Conservation (phyloP, 1,140 invertebrate species). For the Centruroides sculpturatus region DNA sequence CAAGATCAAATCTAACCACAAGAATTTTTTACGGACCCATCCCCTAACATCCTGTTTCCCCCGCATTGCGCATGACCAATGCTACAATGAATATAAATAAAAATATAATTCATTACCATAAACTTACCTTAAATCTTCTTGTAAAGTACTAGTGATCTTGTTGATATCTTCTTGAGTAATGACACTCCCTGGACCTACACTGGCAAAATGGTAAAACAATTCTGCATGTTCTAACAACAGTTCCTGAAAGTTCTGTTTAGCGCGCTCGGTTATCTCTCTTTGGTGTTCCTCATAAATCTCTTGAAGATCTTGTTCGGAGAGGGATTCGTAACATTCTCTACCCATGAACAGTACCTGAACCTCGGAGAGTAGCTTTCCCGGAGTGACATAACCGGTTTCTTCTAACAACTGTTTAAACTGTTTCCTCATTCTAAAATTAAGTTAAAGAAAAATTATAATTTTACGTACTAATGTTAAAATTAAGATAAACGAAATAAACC, state of each 20-base stretch:
- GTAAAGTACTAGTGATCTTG: slow-evolving; percentile 78
- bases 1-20: too few relatives aligned
- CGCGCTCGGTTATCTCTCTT: slow-evolving; percentile 73
- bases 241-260: slow-evolving; percentile 86
- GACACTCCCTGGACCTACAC: slow-evolving; percentile 70
- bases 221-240: slow-evolving; percentile 83
- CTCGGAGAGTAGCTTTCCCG: slow-evolving; percentile 81
- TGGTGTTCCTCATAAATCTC: slow-evolving; percentile 92
- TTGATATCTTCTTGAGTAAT: slow-evolving; percentile 88
- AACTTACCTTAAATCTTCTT: slow-evolving; percentile 69
- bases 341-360: slow-evolving; percentile 88
- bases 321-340: slow-evolving; percentile 79
- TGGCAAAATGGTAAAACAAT: slow-evolving; percentile 85
- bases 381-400: slow-evolving; percentile 80
- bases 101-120: too few relatives aligned
- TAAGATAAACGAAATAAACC: slow-evolving; percentile 28
- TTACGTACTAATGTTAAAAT: neutral
- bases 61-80: too few relatives aligned
- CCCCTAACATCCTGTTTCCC: too few relatives aligned
- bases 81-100: too few relatives aligned
- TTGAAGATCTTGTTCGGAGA: slow-evolving; percentile 77
- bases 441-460: neutral
- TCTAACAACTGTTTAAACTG: slow-evolving; percentile 87
- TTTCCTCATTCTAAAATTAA: slow-evolving; percentile 36
- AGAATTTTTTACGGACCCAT: too few relatives aligned